Conservation (phyloP, 2,797 vertebrate genomes). For the Typhlichthys subterraneus region DNA sequence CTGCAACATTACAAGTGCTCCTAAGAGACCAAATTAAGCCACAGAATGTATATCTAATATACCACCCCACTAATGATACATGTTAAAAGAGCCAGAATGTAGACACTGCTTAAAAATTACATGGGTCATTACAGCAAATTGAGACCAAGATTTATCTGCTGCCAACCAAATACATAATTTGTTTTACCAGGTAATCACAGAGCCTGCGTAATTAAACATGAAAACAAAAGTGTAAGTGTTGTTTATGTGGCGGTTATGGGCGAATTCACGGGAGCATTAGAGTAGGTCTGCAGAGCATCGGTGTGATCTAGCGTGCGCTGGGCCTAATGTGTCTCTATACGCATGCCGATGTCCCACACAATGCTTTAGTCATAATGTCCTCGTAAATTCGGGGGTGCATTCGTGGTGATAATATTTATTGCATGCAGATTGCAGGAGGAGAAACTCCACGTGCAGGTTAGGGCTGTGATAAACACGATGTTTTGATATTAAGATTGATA, state of each 20-base stretch:
- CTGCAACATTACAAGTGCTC: constrained; percentile 76
- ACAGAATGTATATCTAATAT: constrained; percentile 79
- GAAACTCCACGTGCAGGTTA: background rate
- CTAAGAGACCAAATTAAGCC: constrained; percentile 79
- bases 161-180: constrained; percentile 74
- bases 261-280: constrained; percentile 3
- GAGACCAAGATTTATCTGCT: constrained; percentile 79
- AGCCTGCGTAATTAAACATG: constrained; percentile 70
- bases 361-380: constrained; percentile 27
- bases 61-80: constrained; percentile 77
- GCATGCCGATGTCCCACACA: constrained; percentile 23
- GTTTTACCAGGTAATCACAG: constrained; percentile 78
- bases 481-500: constrained; percentile 30
- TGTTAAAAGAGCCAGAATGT: constrained; percentile 73
- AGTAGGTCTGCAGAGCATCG: too few species aligned
- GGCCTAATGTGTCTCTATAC: constrained; percentile 4
- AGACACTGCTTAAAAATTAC: constrained; percentile 79
- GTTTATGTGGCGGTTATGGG: constrained; percentile 22
- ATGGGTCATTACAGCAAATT: constrained; percentile 77
- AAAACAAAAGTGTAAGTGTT: constrained; percentile 43
- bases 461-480: constrained; percentile 19
- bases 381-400: background rate
- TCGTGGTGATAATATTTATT: background rate
- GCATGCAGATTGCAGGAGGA: background rate
- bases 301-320: too few species aligned